These are phyloP conservation scores for Sarcoramphus papa DNA, from an alignment of 2,797 vertebrate species.

Conservation along the genomic window DNA sequence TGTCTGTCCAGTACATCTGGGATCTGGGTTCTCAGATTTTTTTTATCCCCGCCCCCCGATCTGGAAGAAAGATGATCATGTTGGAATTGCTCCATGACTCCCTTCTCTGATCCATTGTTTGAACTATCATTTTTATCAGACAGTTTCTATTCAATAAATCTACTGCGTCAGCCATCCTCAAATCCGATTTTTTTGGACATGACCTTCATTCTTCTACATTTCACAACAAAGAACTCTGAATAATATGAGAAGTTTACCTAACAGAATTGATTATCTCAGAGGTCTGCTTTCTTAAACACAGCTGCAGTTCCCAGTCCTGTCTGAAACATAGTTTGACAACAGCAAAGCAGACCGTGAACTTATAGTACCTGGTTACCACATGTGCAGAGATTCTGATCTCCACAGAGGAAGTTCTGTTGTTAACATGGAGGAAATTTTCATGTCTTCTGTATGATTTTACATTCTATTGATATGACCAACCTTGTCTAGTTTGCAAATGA, in stretches of 20 bases:
- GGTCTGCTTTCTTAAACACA: slow-evolving; percentile 17
- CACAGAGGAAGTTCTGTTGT: neutral
- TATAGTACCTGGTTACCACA: neutral
- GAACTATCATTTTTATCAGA: slow-evolving; percentile 12
- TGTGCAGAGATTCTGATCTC: neutral
- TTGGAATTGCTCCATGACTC: neutral
- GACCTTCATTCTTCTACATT: neutral
- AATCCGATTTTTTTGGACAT: neutral
- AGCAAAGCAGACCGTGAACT: neutral
- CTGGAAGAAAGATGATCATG: neutral
- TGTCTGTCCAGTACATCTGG: neutral
- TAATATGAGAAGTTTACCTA: slow-evolving; percentile 22
- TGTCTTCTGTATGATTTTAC: neutral
- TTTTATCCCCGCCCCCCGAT: neutral
- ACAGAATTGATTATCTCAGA: slow-evolving; percentile 2
- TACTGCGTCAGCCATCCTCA: neutral
- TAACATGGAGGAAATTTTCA: neutral
- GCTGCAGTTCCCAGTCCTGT: neutral
- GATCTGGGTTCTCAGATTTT: neutral
- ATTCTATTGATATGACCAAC: neutral
- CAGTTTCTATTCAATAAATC: slow-evolving; percentile 23
- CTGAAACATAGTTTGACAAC: neutral
- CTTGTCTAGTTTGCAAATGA: neutral
- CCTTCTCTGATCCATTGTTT: neutral
- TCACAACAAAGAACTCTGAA: slow-evolving; percentile 7